Evolutionary conservation across 2,797 vertebrate genomes (phyloP).

Genomic region (Zenarchopterus dispar): DNA sequence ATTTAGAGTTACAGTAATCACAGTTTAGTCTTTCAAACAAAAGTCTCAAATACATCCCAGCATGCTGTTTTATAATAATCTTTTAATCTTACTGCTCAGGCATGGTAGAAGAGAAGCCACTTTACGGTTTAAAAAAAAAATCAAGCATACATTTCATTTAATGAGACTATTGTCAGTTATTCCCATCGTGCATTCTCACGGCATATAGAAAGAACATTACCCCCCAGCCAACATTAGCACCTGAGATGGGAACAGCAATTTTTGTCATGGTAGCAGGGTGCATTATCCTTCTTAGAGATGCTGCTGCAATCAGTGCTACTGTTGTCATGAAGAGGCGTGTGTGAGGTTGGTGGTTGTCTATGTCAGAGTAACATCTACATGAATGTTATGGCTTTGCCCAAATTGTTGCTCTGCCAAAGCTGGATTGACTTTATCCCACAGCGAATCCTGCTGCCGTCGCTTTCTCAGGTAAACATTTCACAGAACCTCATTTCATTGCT

Average conservation of each 20-base stretch:
- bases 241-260: conserved; percentile 1
- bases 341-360: conserved; percentile 9
- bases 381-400: conserved; percentile 1
- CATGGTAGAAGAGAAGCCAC: background rate
- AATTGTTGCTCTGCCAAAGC: background rate
- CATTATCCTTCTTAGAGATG: background rate
- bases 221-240: background rate
- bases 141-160: conserved; percentile 10
- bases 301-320: too few relatives aligned
- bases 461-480: background rate
- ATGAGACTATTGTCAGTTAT: conserved; percentile 5
- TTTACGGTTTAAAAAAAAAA: conserved; percentile 5
- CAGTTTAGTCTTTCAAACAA: background rate
- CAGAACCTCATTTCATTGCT: conserved; percentile 1
- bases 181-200: background rate
- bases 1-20: background rate
- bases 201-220: background rate
- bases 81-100: too few relatives aligned
- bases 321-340: background rate
- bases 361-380: conserved; percentile 8
- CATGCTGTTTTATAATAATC: too few relatives aligned
- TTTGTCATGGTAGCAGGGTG: background rate
- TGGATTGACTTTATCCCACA: background rate
- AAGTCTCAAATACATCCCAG: too few relatives aligned
- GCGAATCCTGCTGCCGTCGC: background rate